Conservation (phyloP, 2,113 vertebrate genomes). For the Boleophthalmus pectinirostris region DNA sequence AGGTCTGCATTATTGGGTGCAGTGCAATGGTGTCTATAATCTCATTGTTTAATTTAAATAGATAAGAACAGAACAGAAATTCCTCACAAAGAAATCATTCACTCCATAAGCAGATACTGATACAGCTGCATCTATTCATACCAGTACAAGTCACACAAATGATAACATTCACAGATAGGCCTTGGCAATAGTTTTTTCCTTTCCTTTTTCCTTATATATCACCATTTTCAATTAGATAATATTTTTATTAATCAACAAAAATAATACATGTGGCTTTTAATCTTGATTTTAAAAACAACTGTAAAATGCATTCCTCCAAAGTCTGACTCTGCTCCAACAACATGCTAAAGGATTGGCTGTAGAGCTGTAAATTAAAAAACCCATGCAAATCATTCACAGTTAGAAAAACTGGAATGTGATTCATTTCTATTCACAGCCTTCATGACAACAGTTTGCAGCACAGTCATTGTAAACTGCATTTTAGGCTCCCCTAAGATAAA, state of each 20-base stretch:
- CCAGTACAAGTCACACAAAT: conserved; percentile 12
- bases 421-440: conserved; percentile 2
- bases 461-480: background rate
- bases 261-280: too few species aligned
- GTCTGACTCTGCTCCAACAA: background rate
- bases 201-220: too few species aligned
- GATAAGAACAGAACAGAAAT: conserved; percentile 18
- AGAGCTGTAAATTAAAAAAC: background rate
- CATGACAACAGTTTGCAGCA: background rate
- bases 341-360: background rate
- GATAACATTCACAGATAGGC: background rate
- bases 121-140: conserved; percentile 36
- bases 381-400: background rate
- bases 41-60: conserved; percentile 49
- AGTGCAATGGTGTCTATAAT: conserved; percentile 35
- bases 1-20: conserved; percentile 24
- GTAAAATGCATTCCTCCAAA: background rate
- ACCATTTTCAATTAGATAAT: too few species aligned
- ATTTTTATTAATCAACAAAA: background rate
- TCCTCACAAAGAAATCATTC: conserved; percentile 42
- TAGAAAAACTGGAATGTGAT: background rate
- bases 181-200: background rate
- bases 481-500: background rate
- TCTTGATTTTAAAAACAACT: too few species aligned
- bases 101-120: conserved; percentile 38